Base-by-base conservation (phyloP, 35 echinoderm and acorn worm species). In the Patiria miniata region DNA sequence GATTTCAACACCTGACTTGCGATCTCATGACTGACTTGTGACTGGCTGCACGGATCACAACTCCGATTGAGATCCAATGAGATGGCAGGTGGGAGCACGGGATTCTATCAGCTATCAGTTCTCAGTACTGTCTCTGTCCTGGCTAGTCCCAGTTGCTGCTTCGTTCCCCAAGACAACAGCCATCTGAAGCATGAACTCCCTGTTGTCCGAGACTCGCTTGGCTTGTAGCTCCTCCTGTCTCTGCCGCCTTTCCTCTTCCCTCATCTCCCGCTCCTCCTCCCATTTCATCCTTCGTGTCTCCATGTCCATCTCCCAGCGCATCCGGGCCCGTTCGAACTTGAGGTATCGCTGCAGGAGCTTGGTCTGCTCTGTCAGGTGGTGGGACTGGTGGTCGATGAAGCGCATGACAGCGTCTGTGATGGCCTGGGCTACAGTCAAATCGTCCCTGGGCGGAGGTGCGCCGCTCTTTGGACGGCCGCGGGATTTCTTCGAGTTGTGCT, bases 241-340 rank as follows among this genome's bases (percentile, higher is more conserved):
- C 29, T 73, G 65, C 65, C 65, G 21, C 65, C 65, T 3, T 7
- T 73, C 65, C 65, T 73, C 65, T 23, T 73, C 65, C 29, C 65
- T 22, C 65, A 36, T 23, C 26, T 73, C 65, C 14, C 65, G 65
- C 34, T 73, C 65, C 65, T 73, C 65, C 65, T 73, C 65, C 65
- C 65, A 73, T 23, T 73, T 73, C 65, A 73, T 73, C 65, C 65
- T 18, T 73, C 65, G 65, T 30, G 65, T 73, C 65, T 73, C 65
- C 65, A 73, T 73, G 26, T 73, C 65, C 65, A 73, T 73, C 65
- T 73, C 65, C 65, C 65, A 73, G 26, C 65, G 65, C 29, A 73
- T 73, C 65, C 65, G 21, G 65, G 65, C 65, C 23, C 65, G 65
- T 9, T 73, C 65, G 34, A 73, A 73, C 65, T 73, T 73, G 65